Conservation (phyloP, 2,113 vertebrate genomes). For the Sturnus vulgaris region DNA sequence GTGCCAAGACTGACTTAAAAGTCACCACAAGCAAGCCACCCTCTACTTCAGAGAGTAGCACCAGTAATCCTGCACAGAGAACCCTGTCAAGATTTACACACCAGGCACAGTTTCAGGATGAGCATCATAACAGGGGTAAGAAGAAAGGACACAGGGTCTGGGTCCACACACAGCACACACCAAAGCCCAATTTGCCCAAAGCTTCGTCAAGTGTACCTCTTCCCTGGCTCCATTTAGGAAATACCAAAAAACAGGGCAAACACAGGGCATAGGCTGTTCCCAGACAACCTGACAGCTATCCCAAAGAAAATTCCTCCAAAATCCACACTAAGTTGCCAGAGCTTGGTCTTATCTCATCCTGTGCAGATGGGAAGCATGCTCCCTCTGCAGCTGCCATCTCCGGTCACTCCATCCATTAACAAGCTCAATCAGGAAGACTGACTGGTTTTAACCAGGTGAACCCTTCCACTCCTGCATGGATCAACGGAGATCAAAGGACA, state of each 20-base stretch:
- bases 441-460: constrained; percentile 2
- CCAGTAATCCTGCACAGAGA: not conserved
- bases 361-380: not conserved
- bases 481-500: not conserved
- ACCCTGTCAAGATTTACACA: not conserved
- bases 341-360: not conserved
- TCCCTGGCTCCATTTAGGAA: not conserved
- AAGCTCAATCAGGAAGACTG: not conserved
- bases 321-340: not conserved
- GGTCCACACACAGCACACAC: not conserved
- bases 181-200: not conserved
- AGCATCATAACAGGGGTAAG: not conserved
- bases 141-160: not conserved
- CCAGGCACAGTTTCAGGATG: accelerated
- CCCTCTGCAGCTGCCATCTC: not conserved
- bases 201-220: not conserved
- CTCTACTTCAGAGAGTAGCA: not conserved
- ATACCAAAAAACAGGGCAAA: not conserved
- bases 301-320: not conserved
- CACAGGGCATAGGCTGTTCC: not conserved
- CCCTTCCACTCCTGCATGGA: not conserved
- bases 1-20: not conserved
- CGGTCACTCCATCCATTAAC: not conserved
- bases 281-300: not conserved
- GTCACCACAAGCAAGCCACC: accelerated